Percentiles rank a stretch among this genome's conserved stretches.
Conservation (phyloP, 2,888 invertebrate genomes). For the Artemia sinica region DNA sequence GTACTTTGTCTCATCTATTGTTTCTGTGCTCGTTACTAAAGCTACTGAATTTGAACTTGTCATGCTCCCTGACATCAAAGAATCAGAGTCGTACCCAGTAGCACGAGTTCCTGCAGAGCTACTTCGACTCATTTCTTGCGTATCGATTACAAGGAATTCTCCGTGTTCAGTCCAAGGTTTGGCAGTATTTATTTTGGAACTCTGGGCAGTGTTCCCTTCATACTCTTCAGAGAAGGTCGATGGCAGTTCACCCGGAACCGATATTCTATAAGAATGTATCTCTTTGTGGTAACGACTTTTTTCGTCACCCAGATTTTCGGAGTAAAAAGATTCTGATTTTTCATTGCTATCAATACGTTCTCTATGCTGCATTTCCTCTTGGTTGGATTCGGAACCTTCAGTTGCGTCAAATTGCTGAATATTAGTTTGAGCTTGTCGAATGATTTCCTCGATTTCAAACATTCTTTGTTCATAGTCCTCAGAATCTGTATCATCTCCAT, state of each 20-base stretch:
- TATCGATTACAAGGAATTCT: conserved; percentile 34
- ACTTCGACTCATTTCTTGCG: conserved; percentile 46
- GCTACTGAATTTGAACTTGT: conserved; percentile 49
- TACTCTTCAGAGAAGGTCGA: not conserved
- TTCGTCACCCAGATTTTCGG: conserved; percentile 22
- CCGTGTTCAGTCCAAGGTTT: not conserved
- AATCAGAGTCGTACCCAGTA: conserved; percentile 64
- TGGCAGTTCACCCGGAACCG: not conserved
- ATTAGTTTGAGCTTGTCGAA: conserved; percentile 46
- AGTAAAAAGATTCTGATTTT: not conserved
- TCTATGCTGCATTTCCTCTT: not conserved
- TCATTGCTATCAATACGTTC: not conserved
- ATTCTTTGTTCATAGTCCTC: conserved; percentile 47
- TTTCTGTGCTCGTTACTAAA: conserved; percentile 58
- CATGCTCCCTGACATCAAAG: conserved; percentile 66
- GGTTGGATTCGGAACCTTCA: not conserved
- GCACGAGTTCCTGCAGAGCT: conserved; percentile 64
- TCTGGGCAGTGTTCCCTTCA: not conserved
- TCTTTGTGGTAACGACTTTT: conserved; percentile 26
- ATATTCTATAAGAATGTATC: conserved; percentile 1
- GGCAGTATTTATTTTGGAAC: not conserved
- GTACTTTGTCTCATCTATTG: conserved; percentile 37
- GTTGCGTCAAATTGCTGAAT: conserved; percentile 40
- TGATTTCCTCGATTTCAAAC: conserved; percentile 50
- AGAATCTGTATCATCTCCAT: conserved; percentile 38